These are phyloP conservation scores for Parazoanthus darwini DNA, from an alignment of 92 coral and sea anemone species.

Conservation along the genomic window DNA sequence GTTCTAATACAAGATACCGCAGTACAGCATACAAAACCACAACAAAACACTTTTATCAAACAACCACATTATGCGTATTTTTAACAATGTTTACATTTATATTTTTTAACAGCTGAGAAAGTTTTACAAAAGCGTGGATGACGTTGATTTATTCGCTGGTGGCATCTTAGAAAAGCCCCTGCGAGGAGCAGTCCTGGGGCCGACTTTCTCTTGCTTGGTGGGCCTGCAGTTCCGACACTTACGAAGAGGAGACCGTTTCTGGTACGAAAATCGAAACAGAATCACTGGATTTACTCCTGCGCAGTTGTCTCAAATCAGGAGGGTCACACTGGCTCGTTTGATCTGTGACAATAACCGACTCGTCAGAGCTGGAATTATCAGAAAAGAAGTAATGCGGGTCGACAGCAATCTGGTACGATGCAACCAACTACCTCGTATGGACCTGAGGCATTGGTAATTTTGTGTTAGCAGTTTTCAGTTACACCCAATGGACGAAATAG, in stretches of 20 bases:
- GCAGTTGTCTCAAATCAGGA: conserved; percentile 38
- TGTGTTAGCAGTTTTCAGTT: too few relatives aligned
- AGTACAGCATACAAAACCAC: too few relatives aligned
- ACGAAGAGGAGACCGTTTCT: conserved; percentile 54
- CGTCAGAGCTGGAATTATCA: too few relatives aligned
- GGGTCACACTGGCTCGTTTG: conserved; percentile 26
- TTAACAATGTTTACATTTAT: neutral
- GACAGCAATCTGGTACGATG: too few relatives aligned
- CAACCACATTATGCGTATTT: too few relatives aligned
- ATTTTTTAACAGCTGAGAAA: conserved; percentile 40
- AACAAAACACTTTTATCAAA: too few relatives aligned
- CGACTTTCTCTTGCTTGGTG: conserved; percentile 39
- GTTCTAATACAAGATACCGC: too few relatives aligned
- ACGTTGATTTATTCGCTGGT: conserved; percentile 48
- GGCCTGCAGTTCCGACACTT: conserved; percentile 20
- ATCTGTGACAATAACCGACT: conserved; percentile 37
- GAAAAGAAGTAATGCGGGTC: too few relatives aligned
- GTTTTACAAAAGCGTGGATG: conserved; percentile 1
- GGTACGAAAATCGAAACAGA: conserved; percentile 45
- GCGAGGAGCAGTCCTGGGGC: conserved; percentile 27
- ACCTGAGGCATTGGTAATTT: too few relatives aligned
- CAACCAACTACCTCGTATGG: too few relatives aligned
- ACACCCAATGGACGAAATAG: too few relatives aligned
- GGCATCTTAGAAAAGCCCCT: conserved; percentile 40
- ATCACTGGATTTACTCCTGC: conserved; percentile 30